A percentile compares a stretch with the other conserved stretches of the same genome.
These are phyloP conservation scores for Sprattus sprattus DNA, from an alignment of 2,113 vertebrate genomes.

Conservation along the genomic window DNA sequence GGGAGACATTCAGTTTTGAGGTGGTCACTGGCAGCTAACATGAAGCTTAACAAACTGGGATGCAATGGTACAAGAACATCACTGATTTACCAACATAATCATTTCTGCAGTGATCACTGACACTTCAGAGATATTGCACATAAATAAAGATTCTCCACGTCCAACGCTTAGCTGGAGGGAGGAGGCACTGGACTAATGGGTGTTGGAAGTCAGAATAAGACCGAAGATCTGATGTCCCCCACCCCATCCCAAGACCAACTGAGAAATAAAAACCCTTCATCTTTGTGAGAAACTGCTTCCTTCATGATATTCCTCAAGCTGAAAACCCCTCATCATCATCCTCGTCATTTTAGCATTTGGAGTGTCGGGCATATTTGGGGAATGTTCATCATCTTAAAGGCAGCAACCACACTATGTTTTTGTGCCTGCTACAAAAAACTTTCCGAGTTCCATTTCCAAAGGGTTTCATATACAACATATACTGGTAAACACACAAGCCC, in stretches of 20 bases:
- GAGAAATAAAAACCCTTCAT: not conserved
- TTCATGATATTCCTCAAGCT: not conserved
- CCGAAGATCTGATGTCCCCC: too few relatives aligned
- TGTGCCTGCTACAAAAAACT: not conserved
- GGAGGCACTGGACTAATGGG: not conserved
- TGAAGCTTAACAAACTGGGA: not conserved
- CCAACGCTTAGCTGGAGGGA: not conserved
- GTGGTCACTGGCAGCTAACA: not conserved
- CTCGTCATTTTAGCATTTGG: not conserved
- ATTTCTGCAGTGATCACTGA: not conserved
- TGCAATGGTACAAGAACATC: not conserved
- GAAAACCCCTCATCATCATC: not conserved
- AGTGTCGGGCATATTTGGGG: not conserved
- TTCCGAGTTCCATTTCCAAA: not conserved
- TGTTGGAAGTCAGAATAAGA: not conserved
- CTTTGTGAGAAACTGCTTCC: not conserved
- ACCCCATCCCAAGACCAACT: not conserved
- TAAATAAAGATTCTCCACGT: slow-evolving; percentile 1
- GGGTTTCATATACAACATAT: not conserved
- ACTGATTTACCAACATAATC: not conserved
- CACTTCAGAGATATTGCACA: not conserved
- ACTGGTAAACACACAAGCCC: slow-evolving; percentile 6
- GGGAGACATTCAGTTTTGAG: not conserved
- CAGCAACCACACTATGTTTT: not conserved
- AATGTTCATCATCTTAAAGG: not conserved